Evolutionary conservation across 2,113 vertebrate species (phyloP), one percentile per base, ranked within the genome.

Genomic region (Mormyrus lacerda): DNA sequence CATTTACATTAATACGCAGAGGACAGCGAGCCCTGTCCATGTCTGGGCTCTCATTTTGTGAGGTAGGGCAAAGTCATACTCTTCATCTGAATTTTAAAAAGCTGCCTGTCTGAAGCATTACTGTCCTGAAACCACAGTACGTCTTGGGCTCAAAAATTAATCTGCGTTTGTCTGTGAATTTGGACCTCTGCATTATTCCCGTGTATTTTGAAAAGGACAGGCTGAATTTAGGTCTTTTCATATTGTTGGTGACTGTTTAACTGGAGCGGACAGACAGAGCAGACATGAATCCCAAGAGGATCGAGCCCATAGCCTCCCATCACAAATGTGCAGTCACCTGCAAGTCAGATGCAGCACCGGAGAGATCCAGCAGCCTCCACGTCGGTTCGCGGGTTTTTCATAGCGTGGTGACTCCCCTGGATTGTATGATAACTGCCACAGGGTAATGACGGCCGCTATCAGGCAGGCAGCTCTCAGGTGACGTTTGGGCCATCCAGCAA

Each of bases 31-130:
- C 35, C 73, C n/a, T 3, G 13, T 42, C 35, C 35, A 11, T 0
- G 13, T 79, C 35, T 79, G 1, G 35, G 73, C 31, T 79, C 15
- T 79, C 35, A 79, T 79, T 42, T 79, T 42, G 73, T 42, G 35
- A 11, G 15, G 73, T 4, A 79, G 73, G 4, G 17, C 31, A 79
- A 79, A 79, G 61, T 31, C n/a, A 10, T 4, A 31, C n/a, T n/a
- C 47, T 84, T 47, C 39, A 45, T 85, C 44, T 85, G 83, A 85
- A 85, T 85, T 42, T 85, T 85, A 85, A 85, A 48, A 85, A n/a
- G 45, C 24, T 47, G 44, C 45, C 83, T 5, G n/a, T 48, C 47
- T 85, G 9, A 85, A 15, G 10, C 82, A n/a, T 84, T 84, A 45
- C 7, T 24, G 45, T 42, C 8, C 83, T 19, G 69, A 48, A 85